Evolutionary conservation across 1,140 invertebrate species (phyloP).

Genomic region (Polypedilum pembai): DNA sequence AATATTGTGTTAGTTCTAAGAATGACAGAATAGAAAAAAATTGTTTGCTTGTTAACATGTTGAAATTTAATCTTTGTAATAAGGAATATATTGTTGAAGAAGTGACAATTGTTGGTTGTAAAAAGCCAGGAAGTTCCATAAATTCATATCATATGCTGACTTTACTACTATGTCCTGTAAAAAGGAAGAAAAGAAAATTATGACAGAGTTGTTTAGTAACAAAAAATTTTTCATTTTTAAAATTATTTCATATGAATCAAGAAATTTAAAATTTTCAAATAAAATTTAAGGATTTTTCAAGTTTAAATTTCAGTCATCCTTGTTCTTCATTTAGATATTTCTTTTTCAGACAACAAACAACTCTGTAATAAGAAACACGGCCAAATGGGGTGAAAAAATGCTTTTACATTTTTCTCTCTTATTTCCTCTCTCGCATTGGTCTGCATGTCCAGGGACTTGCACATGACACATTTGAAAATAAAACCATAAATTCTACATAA

Average conservation of each 20-base stretch:
- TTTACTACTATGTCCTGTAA: not conserved
- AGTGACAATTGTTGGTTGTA: not conserved
- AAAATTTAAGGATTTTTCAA: too few species aligned
- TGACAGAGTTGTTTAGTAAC: too few species aligned
- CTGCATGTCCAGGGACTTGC: not conserved
- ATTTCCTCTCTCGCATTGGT: too few species aligned
- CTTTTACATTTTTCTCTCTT: not conserved
- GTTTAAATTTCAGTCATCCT: too few species aligned
- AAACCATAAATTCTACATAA: conserved; percentile 17
- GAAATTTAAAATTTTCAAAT: too few species aligned
- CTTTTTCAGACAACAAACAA: not conserved
- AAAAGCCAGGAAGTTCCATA: not conserved
- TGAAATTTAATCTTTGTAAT: conserved; percentile 3
- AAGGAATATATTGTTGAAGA: not conserved
- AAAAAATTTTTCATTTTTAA: too few species aligned
- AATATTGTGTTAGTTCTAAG: not conserved
- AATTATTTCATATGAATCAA: too few species aligned
- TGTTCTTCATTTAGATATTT: too few species aligned
- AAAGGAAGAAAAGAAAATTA: too few species aligned
- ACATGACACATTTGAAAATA: not conserved
- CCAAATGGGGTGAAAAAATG: conserved; percentile 23
- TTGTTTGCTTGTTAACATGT: not conserved
- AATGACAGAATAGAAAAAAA: not conserved
- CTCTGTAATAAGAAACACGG: not conserved
- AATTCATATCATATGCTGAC: not conserved